phyloP scores from a whole-genome alignment of 2,113 vertebrate genomes.

The Clupea harengus region DNA sequence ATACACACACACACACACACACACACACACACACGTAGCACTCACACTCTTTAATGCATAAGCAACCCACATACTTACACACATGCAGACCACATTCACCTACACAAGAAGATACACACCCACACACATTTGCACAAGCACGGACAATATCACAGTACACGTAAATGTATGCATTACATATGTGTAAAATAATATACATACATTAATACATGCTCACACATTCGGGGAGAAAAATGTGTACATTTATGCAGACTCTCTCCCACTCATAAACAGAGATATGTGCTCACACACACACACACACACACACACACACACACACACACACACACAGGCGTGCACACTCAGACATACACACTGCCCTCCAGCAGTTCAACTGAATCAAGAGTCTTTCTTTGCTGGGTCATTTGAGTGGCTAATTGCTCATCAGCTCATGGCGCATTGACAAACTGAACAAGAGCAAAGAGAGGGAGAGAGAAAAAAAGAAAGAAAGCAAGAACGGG shows the following conservation, averaged over 20 bases:
- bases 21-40: background rate
- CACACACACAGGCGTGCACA: background rate
- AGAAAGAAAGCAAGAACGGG: conserved; percentile 42
- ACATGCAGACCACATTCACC: background rate
- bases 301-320: conserved; percentile 14
- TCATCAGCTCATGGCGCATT: conserved; percentile 52
- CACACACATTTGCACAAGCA: background rate
- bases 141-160: conserved; percentile 2
- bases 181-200: background rate
- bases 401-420: conserved; percentile 61
- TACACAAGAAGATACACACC: background rate
- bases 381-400: conserved; percentile 54
- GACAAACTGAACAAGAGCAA: conserved; percentile 37
- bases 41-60: too few relatives aligned
- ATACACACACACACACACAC: background rate
- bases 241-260: background rate
- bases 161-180: background rate
- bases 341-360: conserved; percentile 29
- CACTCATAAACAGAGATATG: background rate
- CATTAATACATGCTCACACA: too few relatives aligned
- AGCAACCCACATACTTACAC: background rate
- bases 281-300: background rate
- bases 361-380: conserved; percentile 58
- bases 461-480: conserved; percentile 43
- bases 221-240: too few relatives aligned